Evolutionary conservation across 1,140 invertebrate species (phyloP).

Genomic region (Cotesia chilonis): DNA sequence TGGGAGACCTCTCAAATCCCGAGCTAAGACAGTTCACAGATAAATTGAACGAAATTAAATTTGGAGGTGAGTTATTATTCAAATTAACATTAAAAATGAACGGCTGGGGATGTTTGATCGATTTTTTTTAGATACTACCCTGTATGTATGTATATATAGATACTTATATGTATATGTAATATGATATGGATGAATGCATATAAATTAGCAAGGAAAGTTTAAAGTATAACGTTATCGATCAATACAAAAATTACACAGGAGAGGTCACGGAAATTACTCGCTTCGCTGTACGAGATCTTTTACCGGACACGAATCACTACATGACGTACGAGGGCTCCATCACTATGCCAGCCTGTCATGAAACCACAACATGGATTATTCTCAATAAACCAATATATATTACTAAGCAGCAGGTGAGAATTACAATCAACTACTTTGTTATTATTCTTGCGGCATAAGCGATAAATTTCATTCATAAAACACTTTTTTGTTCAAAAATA

Average conservation of each 20-base stretch:
- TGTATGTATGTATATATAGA: constrained; percentile 1
- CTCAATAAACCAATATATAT: constrained; percentile 97
- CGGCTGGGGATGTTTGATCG: too few species aligned
- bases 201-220: constrained; percentile 20
- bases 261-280: constrained; percentile 83
- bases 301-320: constrained; percentile 93
- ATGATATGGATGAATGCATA: neutral
- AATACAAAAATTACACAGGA: constrained; percentile 68
- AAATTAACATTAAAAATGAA: neutral
- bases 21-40: constrained; percentile 87
- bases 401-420: constrained; percentile 88
- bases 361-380: constrained; percentile 95
- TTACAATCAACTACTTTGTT: constrained; percentile 37
- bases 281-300: constrained; percentile 82
- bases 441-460: constrained; percentile 3
- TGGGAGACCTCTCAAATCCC: constrained; percentile 83
- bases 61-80: constrained; percentile 74
- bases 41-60: constrained; percentile 86
- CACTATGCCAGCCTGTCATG: constrained; percentile 92
- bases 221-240: constrained; percentile 53
- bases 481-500: too few species aligned
- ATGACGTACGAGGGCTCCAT: constrained; percentile 98
- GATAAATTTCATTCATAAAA: neutral
- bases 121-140: too few species aligned
- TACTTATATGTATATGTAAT: neutral